Evolutionary conservation across 2,888 invertebrate genomes (phyloP).

Genomic region (Hyppa rectilinea): DNA sequence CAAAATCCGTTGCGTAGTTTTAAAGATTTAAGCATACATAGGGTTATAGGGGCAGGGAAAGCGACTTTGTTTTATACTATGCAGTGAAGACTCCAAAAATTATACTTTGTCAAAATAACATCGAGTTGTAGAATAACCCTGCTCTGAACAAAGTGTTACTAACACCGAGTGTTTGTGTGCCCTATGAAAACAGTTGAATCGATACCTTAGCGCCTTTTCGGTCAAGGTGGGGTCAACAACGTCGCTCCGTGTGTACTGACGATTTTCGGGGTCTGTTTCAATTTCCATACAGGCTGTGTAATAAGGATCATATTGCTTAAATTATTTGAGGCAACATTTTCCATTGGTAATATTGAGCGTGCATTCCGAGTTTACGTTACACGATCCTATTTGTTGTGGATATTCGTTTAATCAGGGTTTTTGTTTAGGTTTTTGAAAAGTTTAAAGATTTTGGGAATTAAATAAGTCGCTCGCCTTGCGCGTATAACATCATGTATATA

Average conservation of each 20-base stretch:
- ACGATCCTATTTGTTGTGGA: background rate
- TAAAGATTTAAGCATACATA: too few relatives aligned
- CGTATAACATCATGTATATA: too few relatives aligned
- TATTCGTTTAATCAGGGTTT: background rate
- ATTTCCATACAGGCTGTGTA: background rate
- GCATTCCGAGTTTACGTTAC: background rate
- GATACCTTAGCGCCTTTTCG: conserved; percentile 51
- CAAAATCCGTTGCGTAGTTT: too few relatives aligned
- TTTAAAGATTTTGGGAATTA: background rate
- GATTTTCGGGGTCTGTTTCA: conserved; percentile 20
- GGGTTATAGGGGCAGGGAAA: too few relatives aligned
- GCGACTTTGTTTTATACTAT: too few relatives aligned
- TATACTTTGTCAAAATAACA: background rate
- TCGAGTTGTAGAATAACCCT: conserved; percentile 27
- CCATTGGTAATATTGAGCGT: background rate
- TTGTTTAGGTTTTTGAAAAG: background rate
- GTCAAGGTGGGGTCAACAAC: conserved; percentile 64
- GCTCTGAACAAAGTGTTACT: conserved; percentile 7
- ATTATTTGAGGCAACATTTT: conserved; percentile 21
- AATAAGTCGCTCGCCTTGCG: too few relatives aligned
- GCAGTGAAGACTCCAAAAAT: too few relatives aligned
- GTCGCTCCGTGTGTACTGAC: conserved; percentile 9
- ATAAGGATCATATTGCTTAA: conserved; percentile 35
- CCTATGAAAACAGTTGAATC: conserved; percentile 61
- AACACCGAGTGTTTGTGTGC: conserved; percentile 51